Evolutionary conservation across 2,888 invertebrate genomes (phyloP), one percentile per base, ranked within the genome.

Genomic region (Napeogenes sylphis): DNA sequence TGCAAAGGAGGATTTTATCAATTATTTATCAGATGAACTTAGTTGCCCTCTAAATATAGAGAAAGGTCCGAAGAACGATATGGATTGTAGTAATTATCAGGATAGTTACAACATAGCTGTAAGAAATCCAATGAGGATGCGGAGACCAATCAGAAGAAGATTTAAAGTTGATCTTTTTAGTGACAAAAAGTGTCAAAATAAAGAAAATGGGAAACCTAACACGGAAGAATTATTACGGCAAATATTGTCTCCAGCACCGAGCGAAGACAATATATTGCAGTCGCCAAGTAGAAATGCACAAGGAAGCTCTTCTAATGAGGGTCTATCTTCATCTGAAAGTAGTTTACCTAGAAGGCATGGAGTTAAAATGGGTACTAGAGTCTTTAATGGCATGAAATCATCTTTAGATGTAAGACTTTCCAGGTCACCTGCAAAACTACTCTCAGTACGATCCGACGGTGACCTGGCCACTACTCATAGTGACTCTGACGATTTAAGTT

Each of bases 351-450:
- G 93, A 71, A 88, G 94, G 66, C 90, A 92, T 71, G 94, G 94
- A 3, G 94, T 94, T 3, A 94, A 94, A 86, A 94, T 94, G 94
- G 95, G 94, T 10, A 94, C 94, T 8, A 91, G 94, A 73, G 94
- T 94, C 10, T 94, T 94, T 73, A 90, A 91, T 79, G 91, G 90
- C 45, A 78, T 83, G 71, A 86, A 83, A 65, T 76, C 83, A 45
- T 76, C 80, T 38, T 69, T 79, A 45, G 79, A 83, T 67, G 76
- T 72, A 64, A 82, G 73, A 70, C 79, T 79, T 68, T 70, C 76
- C 33, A 77, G 73, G 70, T 82, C 84, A 38, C 78, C 82, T 4
- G 75, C 74, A 53, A 79, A 74, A 66, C 73, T 73, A 63, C 75
- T 80, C 58, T 80, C 81, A 64, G 73, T 79, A 38, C 82, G 73